A percentile compares a stretch with the other conserved stretches of the same genome.
Evolutionary conservation across 1,140 invertebrate genomes (phyloP).

Genomic region (Panulirus ornatus): DNA sequence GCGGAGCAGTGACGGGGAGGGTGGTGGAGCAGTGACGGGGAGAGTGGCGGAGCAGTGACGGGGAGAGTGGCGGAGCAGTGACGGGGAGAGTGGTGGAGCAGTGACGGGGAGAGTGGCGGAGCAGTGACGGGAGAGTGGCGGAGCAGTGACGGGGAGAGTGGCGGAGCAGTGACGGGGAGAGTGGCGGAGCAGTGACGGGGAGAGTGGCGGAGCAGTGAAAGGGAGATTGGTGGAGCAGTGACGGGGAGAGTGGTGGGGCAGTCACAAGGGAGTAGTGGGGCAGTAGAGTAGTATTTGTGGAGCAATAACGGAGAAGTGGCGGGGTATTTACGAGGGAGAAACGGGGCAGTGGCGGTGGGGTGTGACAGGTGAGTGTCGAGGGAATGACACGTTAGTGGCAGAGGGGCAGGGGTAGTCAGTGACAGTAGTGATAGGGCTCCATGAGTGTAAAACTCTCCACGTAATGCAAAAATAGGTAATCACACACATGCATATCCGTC

Average conservation of each 20-base stretch:
- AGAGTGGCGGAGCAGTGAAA: background rate
- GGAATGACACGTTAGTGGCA: too few species aligned
- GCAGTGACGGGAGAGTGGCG: background rate
- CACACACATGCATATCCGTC: too few species aligned
- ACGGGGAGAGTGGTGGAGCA: background rate
- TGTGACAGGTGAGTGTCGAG: too few species aligned
- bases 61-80: background rate
- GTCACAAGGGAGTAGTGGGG: background rate
- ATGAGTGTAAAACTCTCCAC: too few species aligned
- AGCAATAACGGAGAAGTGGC: background rate
- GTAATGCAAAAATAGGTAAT: too few species aligned
- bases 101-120: background rate
- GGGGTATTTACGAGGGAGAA: background rate
- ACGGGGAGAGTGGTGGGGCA: background rate
- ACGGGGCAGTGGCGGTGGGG: background rate
- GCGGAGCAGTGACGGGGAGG: background rate
- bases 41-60: background rate
- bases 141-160: background rate
- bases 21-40: background rate
- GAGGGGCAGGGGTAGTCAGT: background rate
- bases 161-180: background rate
- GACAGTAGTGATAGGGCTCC: background rate
- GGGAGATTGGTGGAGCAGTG: background rate
- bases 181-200: background rate
- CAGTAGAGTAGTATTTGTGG: too few species aligned